Evolutionary conservation across 2,797 vertebrate genomes (phyloP).

Genomic region (Pangasius larnaudii): DNA sequence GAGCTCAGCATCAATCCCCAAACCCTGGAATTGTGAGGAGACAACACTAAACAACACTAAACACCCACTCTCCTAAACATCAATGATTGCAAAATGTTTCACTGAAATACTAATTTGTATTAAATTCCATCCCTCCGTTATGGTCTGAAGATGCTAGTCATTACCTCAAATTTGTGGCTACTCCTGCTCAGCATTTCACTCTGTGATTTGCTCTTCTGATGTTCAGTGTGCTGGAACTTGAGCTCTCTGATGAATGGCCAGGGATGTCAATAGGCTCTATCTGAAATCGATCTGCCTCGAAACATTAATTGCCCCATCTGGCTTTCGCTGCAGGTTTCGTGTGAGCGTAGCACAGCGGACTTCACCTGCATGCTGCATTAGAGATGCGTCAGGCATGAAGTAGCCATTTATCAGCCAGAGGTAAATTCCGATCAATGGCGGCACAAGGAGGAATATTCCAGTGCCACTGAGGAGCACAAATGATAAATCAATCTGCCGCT

Average conservation of each 20-base stretch:
- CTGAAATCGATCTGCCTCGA: slow-evolving; percentile 69
- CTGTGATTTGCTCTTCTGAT: slow-evolving; percentile 15
- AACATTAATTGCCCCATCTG: slow-evolving; percentile 75
- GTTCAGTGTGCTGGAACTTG: slow-evolving; percentile 46
- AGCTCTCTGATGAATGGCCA: slow-evolving; percentile 63
- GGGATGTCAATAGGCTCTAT: slow-evolving; percentile 67
- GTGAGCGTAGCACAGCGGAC: slow-evolving; percentile 41
- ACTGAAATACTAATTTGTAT: slow-evolving; percentile 31
- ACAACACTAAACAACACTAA: neutral
- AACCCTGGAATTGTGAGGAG: neutral
- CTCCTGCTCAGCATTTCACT: slow-evolving; percentile 12
- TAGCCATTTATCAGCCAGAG: slow-evolving; percentile 68
- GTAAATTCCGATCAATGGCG: slow-evolving; percentile 65
- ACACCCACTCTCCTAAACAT: neutral
- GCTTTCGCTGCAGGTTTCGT: slow-evolving; percentile 52
- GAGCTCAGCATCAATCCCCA: neutral
- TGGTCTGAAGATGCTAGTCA: slow-evolving; percentile 7
- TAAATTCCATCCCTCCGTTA: slow-evolving; percentile 54
- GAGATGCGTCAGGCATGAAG: slow-evolving; percentile 62
- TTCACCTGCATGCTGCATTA: slow-evolving; percentile 64
- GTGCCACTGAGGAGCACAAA: slow-evolving; percentile 39
- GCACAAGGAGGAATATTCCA: slow-evolving; percentile 51
- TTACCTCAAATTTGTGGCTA: slow-evolving; percentile 26
- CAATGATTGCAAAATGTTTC: neutral
- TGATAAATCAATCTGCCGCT: slow-evolving; percentile 56